Base-by-base conservation (phyloP, 2,797 vertebrate species). In the Acipenser ruthenus region DNA sequence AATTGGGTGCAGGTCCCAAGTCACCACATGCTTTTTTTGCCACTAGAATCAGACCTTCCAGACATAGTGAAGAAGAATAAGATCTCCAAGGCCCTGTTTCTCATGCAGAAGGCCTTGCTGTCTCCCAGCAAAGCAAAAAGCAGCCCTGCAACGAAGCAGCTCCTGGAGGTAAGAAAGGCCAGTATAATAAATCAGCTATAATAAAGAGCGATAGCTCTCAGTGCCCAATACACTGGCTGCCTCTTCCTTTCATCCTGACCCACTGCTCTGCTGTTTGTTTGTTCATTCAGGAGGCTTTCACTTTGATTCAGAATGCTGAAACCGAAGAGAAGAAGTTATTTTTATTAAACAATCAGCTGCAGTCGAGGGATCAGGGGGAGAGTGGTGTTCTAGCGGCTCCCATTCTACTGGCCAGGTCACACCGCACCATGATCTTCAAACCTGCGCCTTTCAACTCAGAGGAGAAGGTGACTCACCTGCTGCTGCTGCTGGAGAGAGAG, bases 31-130 rank as follows among this genome's bases (percentile, higher is more conserved):
- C 23, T 18, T 65, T 73, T 73, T 76, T 0, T 77, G 75, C 82
- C 78, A 6, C 50, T 76, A 88, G 95, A 97, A 73, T 70, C 72
- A 69, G 72, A 76, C 67, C 70, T 96, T 70, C 78, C 91, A 78
- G 84, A 84, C 74, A 87, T 85, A 81, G 90, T 96, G 63, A 92
- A 88, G 75, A 94, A 86, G 78, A 98, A 95, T 82, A 93, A 90
- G 62, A 73, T 96, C 63, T 95, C 91, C 73, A 95, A 81, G 88
- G 92, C 93, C 60, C 76, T 93, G 67, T 95, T 91, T 74, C 82
- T 97, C 77, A 89, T 90, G 72, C 92, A 97, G 77, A 97, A 94
- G 74, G 89, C 92, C 67, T 79, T 80, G 62, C 68, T 89, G 71
- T 72, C 80, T 13, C 82, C 83, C 75, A 88, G 80, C 71, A 78